Conservation (phyloP, 2,797 vertebrate genomes). For the Pipistrellus kuhlii region DNA sequence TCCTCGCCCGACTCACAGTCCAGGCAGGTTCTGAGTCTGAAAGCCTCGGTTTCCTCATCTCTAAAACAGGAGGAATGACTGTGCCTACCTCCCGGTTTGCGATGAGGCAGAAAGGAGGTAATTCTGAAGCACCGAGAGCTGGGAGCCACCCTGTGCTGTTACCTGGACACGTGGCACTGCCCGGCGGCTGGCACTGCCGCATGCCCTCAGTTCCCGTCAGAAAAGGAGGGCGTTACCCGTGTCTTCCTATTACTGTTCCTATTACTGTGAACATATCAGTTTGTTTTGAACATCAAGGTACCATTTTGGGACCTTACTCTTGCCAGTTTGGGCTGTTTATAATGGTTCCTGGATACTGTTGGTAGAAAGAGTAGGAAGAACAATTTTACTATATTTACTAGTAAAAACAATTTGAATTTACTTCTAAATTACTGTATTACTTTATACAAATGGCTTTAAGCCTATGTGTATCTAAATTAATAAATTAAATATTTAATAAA, state of each 20-base stretch:
- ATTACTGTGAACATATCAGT: no score
- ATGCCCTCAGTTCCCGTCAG: not conserved
- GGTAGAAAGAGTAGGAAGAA: not conserved
- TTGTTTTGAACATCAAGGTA: not conserved
- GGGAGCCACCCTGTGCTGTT: rapidly evolving
- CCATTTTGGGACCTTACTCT: not conserved
- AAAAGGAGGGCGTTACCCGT: not conserved
- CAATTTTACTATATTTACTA: not conserved
- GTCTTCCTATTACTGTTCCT: not conserved
- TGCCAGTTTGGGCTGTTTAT: not conserved
- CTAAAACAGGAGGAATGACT: not conserved
- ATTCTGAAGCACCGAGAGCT: not conserved
- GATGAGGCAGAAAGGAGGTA: not conserved
- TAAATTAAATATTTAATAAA: not conserved
- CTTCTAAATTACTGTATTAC: not conserved
- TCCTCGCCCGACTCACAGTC: not conserved
- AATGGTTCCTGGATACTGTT: not conserved
- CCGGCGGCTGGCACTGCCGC: rapidly evolving
- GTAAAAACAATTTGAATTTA: conserved; percentile 5
- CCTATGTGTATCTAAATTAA: not conserved
- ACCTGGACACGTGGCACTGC: rapidly evolving
- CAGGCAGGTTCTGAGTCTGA: not conserved
- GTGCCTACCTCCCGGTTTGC: not conserved
- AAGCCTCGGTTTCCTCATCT: not conserved
- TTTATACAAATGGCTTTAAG: not conserved